Conservation (phyloP, 2,113 vertebrate species). For the Erpornis zantholeuca region DNA sequence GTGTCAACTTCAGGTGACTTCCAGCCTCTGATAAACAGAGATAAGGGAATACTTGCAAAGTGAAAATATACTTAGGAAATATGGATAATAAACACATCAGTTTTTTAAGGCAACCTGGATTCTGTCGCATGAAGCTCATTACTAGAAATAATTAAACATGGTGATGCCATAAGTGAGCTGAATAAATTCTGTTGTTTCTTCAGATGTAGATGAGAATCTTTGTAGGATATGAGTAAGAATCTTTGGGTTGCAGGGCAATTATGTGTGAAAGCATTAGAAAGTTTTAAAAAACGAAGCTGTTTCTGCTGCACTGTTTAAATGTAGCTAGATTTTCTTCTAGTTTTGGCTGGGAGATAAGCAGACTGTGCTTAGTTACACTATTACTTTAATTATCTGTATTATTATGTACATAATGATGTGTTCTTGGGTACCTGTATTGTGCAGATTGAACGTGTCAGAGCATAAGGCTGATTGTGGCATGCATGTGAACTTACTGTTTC, state of each 20-base stretch:
- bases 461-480: not conserved
- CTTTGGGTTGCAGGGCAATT: not conserved
- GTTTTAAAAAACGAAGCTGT: not conserved
- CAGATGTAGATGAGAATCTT: not conserved
- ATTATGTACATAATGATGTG: accelerated
- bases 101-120: not conserved
- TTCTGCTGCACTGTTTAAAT: not conserved
- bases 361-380: not conserved
- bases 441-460: not conserved
- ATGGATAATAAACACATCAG: not conserved
- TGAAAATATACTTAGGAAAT: not conserved
- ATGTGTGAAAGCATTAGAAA: not conserved
- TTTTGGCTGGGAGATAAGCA: not conserved
- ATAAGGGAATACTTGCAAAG: not conserved
- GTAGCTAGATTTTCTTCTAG: not conserved
- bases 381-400: not conserved
- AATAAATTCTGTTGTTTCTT: not conserved
- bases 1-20: not conserved
- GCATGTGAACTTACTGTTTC: not conserved
- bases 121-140: not conserved
- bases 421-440: accelerated
- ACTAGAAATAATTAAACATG: not conserved
- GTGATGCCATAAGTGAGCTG: not conserved
- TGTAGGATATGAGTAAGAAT: not conserved
- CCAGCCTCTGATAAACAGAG: not conserved